A percentile compares a stretch with the other conserved stretches of the same genome.
phyloP scores from a whole-genome alignment of 2,797 vertebrate species.

The Lepilemur septentrionalis region DNA sequence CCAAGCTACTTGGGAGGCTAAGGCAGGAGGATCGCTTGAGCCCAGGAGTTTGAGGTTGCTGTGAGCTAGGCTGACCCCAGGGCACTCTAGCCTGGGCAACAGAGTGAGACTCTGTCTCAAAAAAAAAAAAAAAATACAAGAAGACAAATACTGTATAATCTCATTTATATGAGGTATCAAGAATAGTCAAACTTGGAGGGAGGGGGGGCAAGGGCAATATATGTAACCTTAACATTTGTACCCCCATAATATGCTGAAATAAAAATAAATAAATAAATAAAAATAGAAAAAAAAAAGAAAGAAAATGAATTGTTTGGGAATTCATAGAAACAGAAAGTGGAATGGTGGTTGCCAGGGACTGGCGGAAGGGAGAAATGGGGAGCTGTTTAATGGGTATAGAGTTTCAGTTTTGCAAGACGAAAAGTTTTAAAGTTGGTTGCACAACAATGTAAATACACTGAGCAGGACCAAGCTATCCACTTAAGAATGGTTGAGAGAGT shows the following conservation, averaged over 20 bases:
- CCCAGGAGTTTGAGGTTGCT: too few relatives aligned
- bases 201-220: too few relatives aligned
- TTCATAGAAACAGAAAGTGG: not conserved
- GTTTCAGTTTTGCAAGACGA: conserved; percentile 31
- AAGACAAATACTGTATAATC: not conserved
- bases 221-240: too few relatives aligned
- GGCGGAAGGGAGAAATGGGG: not conserved
- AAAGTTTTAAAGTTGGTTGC: not conserved
- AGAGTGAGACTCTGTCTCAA: too few relatives aligned
- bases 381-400: not conserved
- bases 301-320: too few relatives aligned
- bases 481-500: not conserved
- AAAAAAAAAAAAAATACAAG: not conserved
- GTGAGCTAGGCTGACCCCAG: too few relatives aligned
- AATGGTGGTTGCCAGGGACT: not conserved
- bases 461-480: not conserved
- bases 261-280: too few relatives aligned
- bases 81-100: too few relatives aligned
- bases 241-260: too few relatives aligned
- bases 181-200: not conserved
- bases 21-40: too few relatives aligned
- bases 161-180: not conserved
- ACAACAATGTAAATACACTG: not conserved
- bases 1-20: too few relatives aligned
- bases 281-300: too few relatives aligned